Percentiles rank a stretch among this genome's conserved stretches.
phyloP scores from a whole-genome alignment of 2,113 vertebrate genomes.

The Athene noctua region DNA sequence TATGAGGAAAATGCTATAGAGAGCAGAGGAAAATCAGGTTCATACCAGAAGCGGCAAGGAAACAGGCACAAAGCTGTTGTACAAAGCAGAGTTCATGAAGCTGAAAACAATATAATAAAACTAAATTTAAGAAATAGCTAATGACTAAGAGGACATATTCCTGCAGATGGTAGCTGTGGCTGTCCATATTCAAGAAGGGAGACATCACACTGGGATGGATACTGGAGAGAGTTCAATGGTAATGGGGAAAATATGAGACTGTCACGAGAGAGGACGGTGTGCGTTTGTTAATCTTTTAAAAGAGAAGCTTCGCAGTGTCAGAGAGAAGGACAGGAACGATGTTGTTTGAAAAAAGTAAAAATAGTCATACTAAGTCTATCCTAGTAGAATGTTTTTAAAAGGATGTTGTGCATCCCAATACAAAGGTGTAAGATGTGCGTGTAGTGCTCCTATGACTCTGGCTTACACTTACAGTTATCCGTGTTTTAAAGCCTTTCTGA shows the following conservation, averaged over 20 bases:
- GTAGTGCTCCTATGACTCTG: not conserved
- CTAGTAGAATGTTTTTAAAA: not conserved
- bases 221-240: not conserved
- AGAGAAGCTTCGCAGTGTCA: not conserved
- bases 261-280: rapidly evolving
- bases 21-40: not conserved
- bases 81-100: not conserved
- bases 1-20: not conserved
- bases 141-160: not conserved
- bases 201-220: not conserved
- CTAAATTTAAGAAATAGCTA: not conserved
- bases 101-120: not conserved
- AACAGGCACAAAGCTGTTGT: not conserved
- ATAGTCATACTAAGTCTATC: not conserved
- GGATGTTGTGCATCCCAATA: not conserved
- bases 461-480: not conserved
- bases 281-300: not conserved
- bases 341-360: not conserved
- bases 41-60: not conserved
- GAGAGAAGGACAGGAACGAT: not conserved
- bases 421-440: rapidly evolving
- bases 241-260: not conserved
- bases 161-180: not conserved
- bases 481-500: not conserved
- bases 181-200: not conserved